Percentiles rank a stretch among this genome's conserved stretches.
Evolutionary conservation across 2,888 invertebrate species (phyloP).

Genomic region (Napeogenes sylphis): DNA sequence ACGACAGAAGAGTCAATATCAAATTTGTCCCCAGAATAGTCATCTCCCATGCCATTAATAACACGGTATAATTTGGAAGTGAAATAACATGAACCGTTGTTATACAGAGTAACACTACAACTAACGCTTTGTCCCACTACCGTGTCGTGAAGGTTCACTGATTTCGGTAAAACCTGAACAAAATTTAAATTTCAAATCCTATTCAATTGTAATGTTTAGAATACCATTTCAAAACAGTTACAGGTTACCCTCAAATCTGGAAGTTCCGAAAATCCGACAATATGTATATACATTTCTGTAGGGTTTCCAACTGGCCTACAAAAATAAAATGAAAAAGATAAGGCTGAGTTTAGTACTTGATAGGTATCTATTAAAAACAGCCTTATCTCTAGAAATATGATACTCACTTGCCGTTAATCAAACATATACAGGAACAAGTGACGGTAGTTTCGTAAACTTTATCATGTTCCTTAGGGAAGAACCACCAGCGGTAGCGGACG

Average conservation of each 20-base stretch:
- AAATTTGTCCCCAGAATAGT: constrained; percentile 52
- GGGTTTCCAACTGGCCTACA: constrained; percentile 67
- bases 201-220: background rate
- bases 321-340: constrained; percentile 14
- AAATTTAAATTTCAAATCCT: background rate
- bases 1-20: constrained; percentile 59
- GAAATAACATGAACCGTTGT: constrained; percentile 59
- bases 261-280: constrained; percentile 64
- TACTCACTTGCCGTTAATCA: constrained; percentile 58
- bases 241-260: constrained; percentile 59
- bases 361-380: background rate
- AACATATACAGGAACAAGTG: constrained; percentile 61
- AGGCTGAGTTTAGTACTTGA: too few relatives aligned
- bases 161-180: constrained; percentile 59
- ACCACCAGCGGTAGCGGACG: constrained; percentile 66
- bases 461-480: constrained; percentile 57
- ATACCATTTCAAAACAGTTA: too few relatives aligned
- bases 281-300: constrained; percentile 56
- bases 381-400: constrained; percentile 6
- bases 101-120: constrained; percentile 55
- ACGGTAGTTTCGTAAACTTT: constrained; percentile 62
- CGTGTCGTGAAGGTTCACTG: constrained; percentile 58
- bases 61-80: constrained; percentile 58
- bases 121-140: constrained; percentile 52
- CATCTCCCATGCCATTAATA: constrained; percentile 62